These are phyloP conservation scores for Enteromius thamalakanensis DNA, from an alignment of 2,797 vertebrate genomes.

Conservation along the genomic window DNA sequence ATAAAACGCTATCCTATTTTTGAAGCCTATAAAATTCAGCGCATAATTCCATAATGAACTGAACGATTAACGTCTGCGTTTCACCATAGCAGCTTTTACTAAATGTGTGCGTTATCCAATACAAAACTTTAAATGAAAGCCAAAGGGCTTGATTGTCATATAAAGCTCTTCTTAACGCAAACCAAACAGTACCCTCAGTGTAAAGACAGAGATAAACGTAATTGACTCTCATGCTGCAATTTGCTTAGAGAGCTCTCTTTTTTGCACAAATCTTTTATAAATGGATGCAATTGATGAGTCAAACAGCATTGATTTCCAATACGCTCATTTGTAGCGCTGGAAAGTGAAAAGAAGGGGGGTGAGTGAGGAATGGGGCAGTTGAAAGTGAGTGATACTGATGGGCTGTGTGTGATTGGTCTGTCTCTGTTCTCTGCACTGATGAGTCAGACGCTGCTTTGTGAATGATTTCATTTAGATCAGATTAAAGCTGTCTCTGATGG, in stretches of 20 bases:
- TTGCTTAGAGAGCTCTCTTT: conserved; percentile 33
- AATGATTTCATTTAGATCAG: conserved; percentile 58
- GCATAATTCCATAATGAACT: conserved; percentile 2
- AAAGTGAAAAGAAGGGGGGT: conserved; percentile 9
- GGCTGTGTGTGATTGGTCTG: conserved; percentile 8
- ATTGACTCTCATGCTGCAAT: conserved; percentile 30
- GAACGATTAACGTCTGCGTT: background rate
- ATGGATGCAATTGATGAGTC: conserved; percentile 43
- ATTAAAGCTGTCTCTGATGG: conserved; percentile 46
- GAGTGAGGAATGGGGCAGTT: conserved; percentile 3
- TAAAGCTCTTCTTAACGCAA: background rate
- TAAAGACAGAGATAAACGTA: conserved; percentile 39
- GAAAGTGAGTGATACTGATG: background rate
- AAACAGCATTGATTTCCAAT: conserved; percentile 48
- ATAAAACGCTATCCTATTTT: background rate
- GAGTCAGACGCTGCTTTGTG: conserved; percentile 43
- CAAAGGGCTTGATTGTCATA: background rate
- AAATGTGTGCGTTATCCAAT: background rate
- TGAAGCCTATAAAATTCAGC: background rate
- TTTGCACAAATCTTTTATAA: conserved; percentile 54
- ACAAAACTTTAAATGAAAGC: conserved; percentile 7
- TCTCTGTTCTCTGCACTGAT: conserved; percentile 33
- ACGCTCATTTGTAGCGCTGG: conserved; percentile 35
- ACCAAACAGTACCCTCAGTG: conserved; percentile 39
- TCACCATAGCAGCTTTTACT: background rate